Conservation (phyloP, 2,113 vertebrate genomes). For the Boleophthalmus pectinirostris region DNA sequence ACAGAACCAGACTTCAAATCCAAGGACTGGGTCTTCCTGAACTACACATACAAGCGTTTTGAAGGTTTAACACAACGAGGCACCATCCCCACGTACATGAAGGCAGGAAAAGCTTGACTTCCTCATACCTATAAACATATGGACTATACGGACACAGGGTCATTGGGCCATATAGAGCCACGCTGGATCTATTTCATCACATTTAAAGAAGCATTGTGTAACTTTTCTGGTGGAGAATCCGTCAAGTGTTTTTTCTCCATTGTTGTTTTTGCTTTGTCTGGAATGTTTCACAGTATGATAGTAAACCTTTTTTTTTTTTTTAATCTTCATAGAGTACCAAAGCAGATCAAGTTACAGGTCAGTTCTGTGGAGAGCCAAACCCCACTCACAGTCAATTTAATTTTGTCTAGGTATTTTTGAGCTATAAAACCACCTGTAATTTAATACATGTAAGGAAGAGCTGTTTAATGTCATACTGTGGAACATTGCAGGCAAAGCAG, state of each 20-base stretch:
- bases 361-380: no score
- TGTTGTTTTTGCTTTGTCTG: no score
- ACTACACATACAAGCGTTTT: constrained; percentile 99
- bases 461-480: no score
- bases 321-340: no score
- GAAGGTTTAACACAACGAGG: constrained; percentile 96
- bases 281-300: no score
- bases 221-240: no score
- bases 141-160: constrained; percentile 67
- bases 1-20: constrained; percentile 97
- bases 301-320: no score
- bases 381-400: no score
- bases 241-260: no score
- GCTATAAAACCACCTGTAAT: constrained; percentile 20
- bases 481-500: no score
- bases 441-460: no score
- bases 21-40: constrained; percentile 99
- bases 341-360: no score
- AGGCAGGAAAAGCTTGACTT: constrained; percentile 88
- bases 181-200: constrained; percentile 60
- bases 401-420: not conserved
- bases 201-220: constrained; percentile 11
- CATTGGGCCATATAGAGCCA: constrained; percentile 46
- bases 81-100: constrained; percentile 96
- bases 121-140: constrained; percentile 27